These are phyloP conservation scores for Rhizomys pruinosus DNA, from an alignment of 2,113 vertebrate genomes.

Conservation along the genomic window DNA sequence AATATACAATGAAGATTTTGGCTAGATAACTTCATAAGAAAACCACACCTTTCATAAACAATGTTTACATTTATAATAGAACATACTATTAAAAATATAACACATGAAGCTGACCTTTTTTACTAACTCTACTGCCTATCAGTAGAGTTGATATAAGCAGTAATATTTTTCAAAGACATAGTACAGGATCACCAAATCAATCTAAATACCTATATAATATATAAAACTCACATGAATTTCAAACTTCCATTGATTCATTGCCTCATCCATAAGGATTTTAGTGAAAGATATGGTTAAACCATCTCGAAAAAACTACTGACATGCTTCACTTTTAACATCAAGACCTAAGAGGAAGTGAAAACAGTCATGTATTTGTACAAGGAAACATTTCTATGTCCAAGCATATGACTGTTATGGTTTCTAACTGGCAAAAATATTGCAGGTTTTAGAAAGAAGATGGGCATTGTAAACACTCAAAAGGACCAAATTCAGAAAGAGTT, in stretches of 20 bases:
- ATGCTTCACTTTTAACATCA: constrained; percentile 99
- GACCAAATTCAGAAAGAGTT: not conserved
- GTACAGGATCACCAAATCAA: not conserved
- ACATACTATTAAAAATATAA: no score
- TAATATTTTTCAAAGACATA: not conserved
- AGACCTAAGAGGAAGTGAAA: constrained; percentile 89
- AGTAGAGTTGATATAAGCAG: not conserved
- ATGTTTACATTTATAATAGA: no score
- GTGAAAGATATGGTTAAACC: constrained; percentile 99
- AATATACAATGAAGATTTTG: constrained; percentile 10
- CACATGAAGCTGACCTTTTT: no score
- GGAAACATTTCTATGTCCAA: not conserved
- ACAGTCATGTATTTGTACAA: not conserved
- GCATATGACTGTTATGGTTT: not conserved
- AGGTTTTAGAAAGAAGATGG: not conserved
- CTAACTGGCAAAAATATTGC: not conserved
- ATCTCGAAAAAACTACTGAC: constrained; percentile 99
- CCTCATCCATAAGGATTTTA: constrained; percentile 99
- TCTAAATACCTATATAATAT: not conserved
- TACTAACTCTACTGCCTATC: no score
- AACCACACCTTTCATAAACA: no score
- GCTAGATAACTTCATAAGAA: no score
- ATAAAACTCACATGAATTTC: constrained; percentile 97
- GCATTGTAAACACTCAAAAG: not conserved
- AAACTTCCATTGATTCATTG: constrained; percentile 99